A percentile compares a stretch with the other conserved stretches of the same genome.
phyloP scores from a whole-genome alignment of 2,113 vertebrate genomes.

The Gymnocephalus cernua region DNA sequence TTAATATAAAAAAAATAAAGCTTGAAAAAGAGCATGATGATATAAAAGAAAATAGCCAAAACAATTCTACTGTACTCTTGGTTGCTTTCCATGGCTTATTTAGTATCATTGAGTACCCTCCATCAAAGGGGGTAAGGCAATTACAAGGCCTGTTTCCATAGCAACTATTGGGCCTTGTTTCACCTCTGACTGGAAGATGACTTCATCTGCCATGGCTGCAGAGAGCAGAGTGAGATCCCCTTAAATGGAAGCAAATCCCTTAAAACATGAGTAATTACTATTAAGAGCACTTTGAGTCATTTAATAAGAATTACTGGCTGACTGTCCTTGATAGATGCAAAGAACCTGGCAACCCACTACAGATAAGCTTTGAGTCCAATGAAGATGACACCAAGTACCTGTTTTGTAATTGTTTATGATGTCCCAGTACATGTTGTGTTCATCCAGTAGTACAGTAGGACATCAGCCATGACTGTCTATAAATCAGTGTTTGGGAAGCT shows the following conservation, averaged over 20 bases:
- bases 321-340: neutral
- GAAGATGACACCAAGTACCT: neutral
- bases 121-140: conserved; percentile 63
- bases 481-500: conserved; percentile 59
- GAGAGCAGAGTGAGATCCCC: conserved; percentile 42
- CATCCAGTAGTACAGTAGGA: too few species aligned
- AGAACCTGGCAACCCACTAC: neutral
- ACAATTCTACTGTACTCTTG: neutral
- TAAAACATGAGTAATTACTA: conserved; percentile 17
- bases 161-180: conserved; percentile 63
- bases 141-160: conserved; percentile 78
- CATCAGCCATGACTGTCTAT: neutral
- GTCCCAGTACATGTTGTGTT: conserved; percentile 12
- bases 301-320: neutral
- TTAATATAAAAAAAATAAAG: too few species aligned
- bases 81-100: conserved; percentile 19
- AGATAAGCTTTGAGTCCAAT: neutral
- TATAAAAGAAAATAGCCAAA: neutral
- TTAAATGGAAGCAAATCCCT: conserved; percentile 49
- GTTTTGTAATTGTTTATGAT: neutral
- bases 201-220: conserved; percentile 34
- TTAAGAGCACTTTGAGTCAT: neutral
- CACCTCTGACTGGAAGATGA: conserved; percentile 52
- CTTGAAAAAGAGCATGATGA: neutral
- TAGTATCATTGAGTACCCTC: conserved; percentile 31